Conservation (phyloP, 2,888 invertebrate genomes). For the Pegoplata infirma region DNA sequence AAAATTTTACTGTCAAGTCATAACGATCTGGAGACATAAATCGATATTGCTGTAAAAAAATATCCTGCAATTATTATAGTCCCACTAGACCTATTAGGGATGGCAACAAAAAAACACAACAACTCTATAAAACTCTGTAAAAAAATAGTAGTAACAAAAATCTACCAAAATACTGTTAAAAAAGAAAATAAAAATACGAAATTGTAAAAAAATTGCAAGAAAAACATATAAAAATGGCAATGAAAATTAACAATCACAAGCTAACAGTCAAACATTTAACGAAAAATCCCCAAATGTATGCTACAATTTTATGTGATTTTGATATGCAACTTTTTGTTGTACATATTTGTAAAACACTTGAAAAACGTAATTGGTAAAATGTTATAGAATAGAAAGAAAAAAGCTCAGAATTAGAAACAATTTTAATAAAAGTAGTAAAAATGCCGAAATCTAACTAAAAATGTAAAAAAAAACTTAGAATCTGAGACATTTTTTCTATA, state of each 20-base stretch:
- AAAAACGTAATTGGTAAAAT: no score
- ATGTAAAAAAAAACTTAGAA: no score
- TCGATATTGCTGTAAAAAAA: background rate
- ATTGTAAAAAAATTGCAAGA: background rate
- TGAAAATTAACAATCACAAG: conserved; percentile 64
- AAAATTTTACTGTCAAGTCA: no score
- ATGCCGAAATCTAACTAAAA: no score
- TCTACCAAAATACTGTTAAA: conserved; percentile 9
- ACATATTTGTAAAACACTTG: no score
- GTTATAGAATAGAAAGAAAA: no score
- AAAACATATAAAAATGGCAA: conserved; percentile 46
- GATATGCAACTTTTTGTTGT: conserved; percentile 50
- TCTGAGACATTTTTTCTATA: no score
- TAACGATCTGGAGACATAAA: no score
- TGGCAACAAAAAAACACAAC: conserved; percentile 11
- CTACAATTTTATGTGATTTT: conserved; percentile 64
- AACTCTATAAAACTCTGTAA: background rate
- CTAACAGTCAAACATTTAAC: conserved; percentile 64
- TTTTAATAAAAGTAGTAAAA: no score
- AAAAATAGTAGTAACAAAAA: background rate
- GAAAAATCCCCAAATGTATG: conserved; percentile 65
- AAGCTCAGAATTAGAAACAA: no score
- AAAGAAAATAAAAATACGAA: background rate
- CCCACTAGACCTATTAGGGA: conserved; percentile 44
- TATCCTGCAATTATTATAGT: background rate